Evolutionary conservation across 1,140 invertebrate genomes (phyloP), one percentile per base, ranked within the genome.

Genomic region (Oreohelix idahoensis): DNA sequence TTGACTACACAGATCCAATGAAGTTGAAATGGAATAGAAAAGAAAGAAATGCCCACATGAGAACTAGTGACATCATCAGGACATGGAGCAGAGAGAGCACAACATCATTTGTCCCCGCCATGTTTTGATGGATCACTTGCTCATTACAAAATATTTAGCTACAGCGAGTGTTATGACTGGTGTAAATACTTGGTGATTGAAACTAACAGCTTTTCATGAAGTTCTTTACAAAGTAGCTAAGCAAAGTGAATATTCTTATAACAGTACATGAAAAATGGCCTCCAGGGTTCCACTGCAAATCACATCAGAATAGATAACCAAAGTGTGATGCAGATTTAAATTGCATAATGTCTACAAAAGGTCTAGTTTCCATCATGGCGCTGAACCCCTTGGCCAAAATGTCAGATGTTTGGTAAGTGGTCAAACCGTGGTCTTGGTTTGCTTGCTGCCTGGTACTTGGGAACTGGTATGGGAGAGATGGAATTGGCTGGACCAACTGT

Each of bases 401-500:
- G 90, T 92, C 91, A 92, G 85, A 92, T 92, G 88, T 90, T 91
- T 10, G 91, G 91, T 66, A 92, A 86, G 81, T 90, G 90, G 79
- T 88, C 86, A 49, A 86, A 79, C 45, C 84, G 73, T 58, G 69
- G 84, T 75, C 84, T 86, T 17, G 84, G 84, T 66, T 86, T 83
- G 70, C 71, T 76, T 66, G 63, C 29, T 66, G 63, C 32, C 39
- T 51, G 51, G 83, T 83, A 69, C 86, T 84, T 84, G 87, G 86
- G 69, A 81, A 73, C 80, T 86, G 70, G 86, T 87, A 20, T 85
- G 84, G 17, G 90, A 86, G 74, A 89, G 5, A 8, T 32, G 8
- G 63, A 66, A 23, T 32, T 29, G 63, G 63, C 5, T 32, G 63
- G n/a, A n/a, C 5, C 63, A 8, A 66, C 63, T 66, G 63, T 29